Conservation (phyloP, 1,140 invertebrate species). For the Chymomyza costata region DNA sequence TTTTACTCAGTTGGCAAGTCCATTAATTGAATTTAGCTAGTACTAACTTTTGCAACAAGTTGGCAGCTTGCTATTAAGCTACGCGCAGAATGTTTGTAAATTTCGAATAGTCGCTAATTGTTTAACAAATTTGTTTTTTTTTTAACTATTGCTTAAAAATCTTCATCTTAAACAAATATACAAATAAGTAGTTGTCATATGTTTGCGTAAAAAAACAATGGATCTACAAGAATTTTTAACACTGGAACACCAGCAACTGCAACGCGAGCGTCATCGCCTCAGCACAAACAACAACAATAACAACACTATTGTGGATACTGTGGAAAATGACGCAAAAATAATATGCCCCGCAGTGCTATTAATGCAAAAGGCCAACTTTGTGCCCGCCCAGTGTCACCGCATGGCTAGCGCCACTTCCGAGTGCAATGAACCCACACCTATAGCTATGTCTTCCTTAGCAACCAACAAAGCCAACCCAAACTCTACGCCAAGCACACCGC, state of each 20-base stretch:
- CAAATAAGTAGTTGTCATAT: too few relatives aligned
- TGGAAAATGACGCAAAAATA: too few relatives aligned
- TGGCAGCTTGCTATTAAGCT: too few relatives aligned
- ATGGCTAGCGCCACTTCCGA: conserved; percentile 21
- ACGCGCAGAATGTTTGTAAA: conserved; percentile 24
- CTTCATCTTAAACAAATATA: too few relatives aligned
- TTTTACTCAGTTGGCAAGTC: too few relatives aligned
- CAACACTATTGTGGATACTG: too few relatives aligned
- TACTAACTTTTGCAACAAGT: too few relatives aligned
- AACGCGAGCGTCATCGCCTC: conserved; percentile 43
- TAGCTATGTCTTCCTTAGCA: conserved; percentile 46
- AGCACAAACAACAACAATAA: conserved; percentile 5
- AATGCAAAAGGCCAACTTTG: conserved; percentile 26
- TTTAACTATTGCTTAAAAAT: too few relatives aligned
- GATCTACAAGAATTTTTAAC: conserved; percentile 50
- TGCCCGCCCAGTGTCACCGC: conserved; percentile 51
- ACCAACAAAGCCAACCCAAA: conserved; percentile 42
- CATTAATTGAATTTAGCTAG: too few relatives aligned
- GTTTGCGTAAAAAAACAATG: conserved; percentile 18
- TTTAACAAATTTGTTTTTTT: too few relatives aligned
- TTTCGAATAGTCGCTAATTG: too few relatives aligned
- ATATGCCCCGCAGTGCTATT: conserved; percentile 40
- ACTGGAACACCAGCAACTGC: conserved; percentile 47
- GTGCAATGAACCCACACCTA: conserved; percentile 53
- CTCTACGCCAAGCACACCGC: conserved; percentile 1